Base-by-base conservation (phyloP, 2,797 vertebrate genomes). In the Acanthis flammea region DNA sequence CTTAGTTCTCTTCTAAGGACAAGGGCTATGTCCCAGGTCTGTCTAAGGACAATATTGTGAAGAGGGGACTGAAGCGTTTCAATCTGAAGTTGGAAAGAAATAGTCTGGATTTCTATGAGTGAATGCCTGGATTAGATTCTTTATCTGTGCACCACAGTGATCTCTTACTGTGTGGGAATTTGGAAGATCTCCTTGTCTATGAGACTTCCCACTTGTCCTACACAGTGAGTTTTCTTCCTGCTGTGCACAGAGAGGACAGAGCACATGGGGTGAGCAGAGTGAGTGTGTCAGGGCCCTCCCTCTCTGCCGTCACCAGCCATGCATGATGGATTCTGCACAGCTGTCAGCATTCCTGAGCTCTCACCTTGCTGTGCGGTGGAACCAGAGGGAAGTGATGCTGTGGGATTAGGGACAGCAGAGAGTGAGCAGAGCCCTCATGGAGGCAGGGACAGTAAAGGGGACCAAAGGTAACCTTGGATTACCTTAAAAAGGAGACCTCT, bases 251-350 rank as follows among this genome's bases (percentile, higher is more conserved):
- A 8, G 7, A 15, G 19, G 35, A 21, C 27, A 53, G 42, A 9
- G 24, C 0, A 1, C 24, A 5, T 0, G 0, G 14, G n/a, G 14
- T 19, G 31, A 48, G 74, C 23, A 37, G 0, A 17, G 35, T 1
- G 4, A 24, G 0, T 17, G 35, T 1, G 2, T 6, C 35, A 33
- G 55, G 12, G n/a, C n/a, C 27, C 33, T 77, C 19, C 24, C 13
- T 48, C 24, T 80, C 44, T 65, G 45, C 42, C 19, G 10, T 44
- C 23, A 44, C 14, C 47, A 37, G 0, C 19, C 0, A 0, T 30
- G 18, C 7, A 0, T 23, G 23, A 5, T 72, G 51, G 35, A 54
- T 75, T 71, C 94, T 65, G 74, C 5, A 12, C 5, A 19, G 22
- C 33, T 8, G 8, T 30, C 50, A 60, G 17, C 12, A 2, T 47